Percentiles rank a stretch among this genome's conserved stretches.
Conservation (phyloP, 2,888 invertebrate genomes). For the Charanyca ferruginea region DNA sequence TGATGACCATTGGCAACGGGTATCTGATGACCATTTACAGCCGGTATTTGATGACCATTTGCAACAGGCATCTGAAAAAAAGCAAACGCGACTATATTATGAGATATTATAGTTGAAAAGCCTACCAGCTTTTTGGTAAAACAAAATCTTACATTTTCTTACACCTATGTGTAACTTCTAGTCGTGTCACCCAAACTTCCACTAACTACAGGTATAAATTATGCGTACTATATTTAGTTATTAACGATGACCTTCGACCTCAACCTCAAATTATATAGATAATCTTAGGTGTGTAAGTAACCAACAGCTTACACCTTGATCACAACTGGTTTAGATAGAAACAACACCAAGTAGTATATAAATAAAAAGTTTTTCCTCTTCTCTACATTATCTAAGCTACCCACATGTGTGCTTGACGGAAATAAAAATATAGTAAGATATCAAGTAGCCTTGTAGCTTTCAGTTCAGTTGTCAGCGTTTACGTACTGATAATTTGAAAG, state of each 20-base stretch:
- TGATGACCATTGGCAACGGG: constrained; percentile 4
- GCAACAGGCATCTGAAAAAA: constrained; percentile 41
- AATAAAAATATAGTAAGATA: not conserved
- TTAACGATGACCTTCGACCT: constrained; percentile 16
- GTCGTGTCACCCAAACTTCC: not conserved
- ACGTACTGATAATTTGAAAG: too few relatives aligned
- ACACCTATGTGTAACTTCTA: not conserved
- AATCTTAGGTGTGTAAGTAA: constrained; percentile 5
- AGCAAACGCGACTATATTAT: constrained; percentile 2
- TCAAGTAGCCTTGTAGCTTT: not conserved
- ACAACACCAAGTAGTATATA: not conserved
- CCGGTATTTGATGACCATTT: constrained; percentile 10
- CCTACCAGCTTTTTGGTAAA: too few relatives aligned
- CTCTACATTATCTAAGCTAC: too few relatives aligned
- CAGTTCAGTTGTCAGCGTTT: too few relatives aligned
- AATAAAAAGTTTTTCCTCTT: too few relatives aligned
- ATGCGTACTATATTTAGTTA: constrained; percentile 5
- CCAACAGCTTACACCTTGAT: constrained; percentile 9
- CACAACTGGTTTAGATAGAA: constrained; percentile 30
- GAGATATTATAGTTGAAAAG: not conserved
- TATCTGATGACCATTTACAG: constrained; percentile 16
- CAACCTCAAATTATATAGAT: constrained; percentile 38
- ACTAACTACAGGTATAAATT: not conserved
- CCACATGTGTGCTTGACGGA: too few relatives aligned
- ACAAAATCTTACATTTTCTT: too few relatives aligned